Evolutionary conservation across 2,888 invertebrate genomes (phyloP).

Genomic region (Apotomis capreana): DNA sequence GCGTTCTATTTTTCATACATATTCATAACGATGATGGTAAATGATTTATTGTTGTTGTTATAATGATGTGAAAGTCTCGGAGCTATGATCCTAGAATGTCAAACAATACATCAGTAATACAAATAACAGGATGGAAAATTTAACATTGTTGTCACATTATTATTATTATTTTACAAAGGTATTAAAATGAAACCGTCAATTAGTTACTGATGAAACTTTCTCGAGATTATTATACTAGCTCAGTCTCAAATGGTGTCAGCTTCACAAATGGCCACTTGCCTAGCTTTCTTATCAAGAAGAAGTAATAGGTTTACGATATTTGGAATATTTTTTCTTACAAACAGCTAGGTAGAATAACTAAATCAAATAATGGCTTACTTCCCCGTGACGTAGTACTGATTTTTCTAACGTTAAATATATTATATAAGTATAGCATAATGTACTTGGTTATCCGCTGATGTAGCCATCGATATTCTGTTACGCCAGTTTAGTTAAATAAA

Average conservation of each 20-base stretch:
- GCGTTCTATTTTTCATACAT: slow-evolving; percentile 12
- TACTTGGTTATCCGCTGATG: slow-evolving; percentile 39
- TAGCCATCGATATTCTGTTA: slow-evolving; percentile 62
- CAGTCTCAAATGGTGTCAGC: too few relatives aligned
- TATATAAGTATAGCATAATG: slow-evolving; percentile 38
- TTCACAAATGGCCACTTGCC: background rate
- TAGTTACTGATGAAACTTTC: background rate
- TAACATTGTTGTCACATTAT: too few relatives aligned
- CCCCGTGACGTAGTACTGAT: slow-evolving; percentile 58
- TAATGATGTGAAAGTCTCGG: background rate
- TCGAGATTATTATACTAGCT: background rate
- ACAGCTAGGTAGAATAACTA: slow-evolving; percentile 17
- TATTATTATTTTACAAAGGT: background rate
- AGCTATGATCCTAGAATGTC: background rate
- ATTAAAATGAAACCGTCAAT: background rate
- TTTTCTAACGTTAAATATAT: slow-evolving; percentile 51
- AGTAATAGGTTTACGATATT: too few relatives aligned
- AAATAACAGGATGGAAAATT: too few relatives aligned
- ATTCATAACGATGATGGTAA: slow-evolving; percentile 14
- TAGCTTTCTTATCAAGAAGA: too few relatives aligned
- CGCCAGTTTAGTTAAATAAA: slow-evolving; percentile 74
- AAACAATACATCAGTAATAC: too few relatives aligned
- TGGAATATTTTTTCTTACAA: background rate
- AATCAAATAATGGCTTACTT: slow-evolving; percentile 40
- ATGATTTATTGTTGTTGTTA: slow-evolving; percentile 25